phyloP scores from a whole-genome alignment of 2,888 invertebrate genomes.

The Plagodis pulveraria region DNA sequence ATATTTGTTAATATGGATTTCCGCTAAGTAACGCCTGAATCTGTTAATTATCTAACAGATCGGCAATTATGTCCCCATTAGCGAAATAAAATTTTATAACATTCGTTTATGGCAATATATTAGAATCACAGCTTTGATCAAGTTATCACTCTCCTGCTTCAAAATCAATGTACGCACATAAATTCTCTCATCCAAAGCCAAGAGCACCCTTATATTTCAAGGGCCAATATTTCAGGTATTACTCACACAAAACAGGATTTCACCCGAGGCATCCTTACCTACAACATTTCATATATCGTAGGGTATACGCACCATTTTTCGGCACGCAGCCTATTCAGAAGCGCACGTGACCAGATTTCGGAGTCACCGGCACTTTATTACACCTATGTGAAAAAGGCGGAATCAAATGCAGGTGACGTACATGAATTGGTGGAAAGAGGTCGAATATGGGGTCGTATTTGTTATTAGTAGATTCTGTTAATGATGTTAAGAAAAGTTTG shows the following conservation, averaged over 20 bases:
- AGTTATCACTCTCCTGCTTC: too few species aligned
- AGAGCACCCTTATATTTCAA: too few species aligned
- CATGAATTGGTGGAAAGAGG: conserved; percentile 18
- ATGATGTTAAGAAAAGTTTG: neutral
- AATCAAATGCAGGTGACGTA: conserved; percentile 33
- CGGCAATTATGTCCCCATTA: too few species aligned
- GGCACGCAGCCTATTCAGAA: conserved; percentile 42
- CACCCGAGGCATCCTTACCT: conserved; percentile 17
- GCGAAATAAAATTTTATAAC: too few species aligned
- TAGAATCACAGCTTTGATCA: too few species aligned
- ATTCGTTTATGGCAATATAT: too few species aligned
- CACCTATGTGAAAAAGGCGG: conserved; percentile 36
- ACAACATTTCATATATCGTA: conserved; percentile 24
- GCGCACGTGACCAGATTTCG: conserved; percentile 55
- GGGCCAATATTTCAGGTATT: conserved; percentile 26
- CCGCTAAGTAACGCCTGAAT: too few species aligned
- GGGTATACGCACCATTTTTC: conserved; percentile 49
- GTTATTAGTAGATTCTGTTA: neutral
- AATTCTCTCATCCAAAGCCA: too few species aligned
- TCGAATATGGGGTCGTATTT: neutral
- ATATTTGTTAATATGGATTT: too few species aligned
- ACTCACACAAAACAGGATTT: conserved; percentile 20
- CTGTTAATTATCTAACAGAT: too few species aligned
- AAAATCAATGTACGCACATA: too few species aligned
- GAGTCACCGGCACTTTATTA: conserved; percentile 46